Conservation (phyloP, 2,888 invertebrate species). For the Pilophorus perplexus region DNA sequence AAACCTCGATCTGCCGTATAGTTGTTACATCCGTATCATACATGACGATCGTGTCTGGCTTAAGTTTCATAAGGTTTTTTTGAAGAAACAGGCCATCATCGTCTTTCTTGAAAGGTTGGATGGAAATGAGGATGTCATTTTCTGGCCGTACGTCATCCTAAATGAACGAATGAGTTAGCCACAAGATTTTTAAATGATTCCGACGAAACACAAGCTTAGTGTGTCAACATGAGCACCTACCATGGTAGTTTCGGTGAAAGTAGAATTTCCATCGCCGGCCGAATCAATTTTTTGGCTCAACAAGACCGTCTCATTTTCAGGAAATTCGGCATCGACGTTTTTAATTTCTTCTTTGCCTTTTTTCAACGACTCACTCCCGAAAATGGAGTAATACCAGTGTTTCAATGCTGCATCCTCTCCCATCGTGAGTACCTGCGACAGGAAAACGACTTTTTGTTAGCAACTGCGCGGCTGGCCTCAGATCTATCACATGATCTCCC, state of each 20-base stretch:
- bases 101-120: conserved; percentile 74
- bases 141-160: conserved; percentile 10
- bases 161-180: conserved; percentile 18
- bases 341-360: conserved; percentile 43
- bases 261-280: conserved; percentile 45
- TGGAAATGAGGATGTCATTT: conserved; percentile 52
- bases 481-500: too few species aligned
- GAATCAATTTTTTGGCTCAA: conserved; percentile 50
- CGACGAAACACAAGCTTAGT: conserved; percentile 1
- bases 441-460: too few species aligned
- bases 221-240: conserved; percentile 23
- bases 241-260: conserved; percentile 48
- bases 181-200: conserved; percentile 13
- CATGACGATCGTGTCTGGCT: conserved; percentile 81
- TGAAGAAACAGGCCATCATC: conserved; percentile 71
- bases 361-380: conserved; percentile 40
- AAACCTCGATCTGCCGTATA: conserved; percentile 83
- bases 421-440: conserved; percentile 43
- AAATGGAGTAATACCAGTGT: conserved; percentile 42
- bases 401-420: conserved; percentile 45
- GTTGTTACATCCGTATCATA: conserved; percentile 86
- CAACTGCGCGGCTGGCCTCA: too few species aligned
- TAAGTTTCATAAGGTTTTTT: conserved; percentile 51
- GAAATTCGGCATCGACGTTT: conserved; percentile 47
- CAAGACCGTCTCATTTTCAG: conserved; percentile 48